Conservation (phyloP, 2,797 vertebrate species). For the Cirrhinus mrigala region DNA sequence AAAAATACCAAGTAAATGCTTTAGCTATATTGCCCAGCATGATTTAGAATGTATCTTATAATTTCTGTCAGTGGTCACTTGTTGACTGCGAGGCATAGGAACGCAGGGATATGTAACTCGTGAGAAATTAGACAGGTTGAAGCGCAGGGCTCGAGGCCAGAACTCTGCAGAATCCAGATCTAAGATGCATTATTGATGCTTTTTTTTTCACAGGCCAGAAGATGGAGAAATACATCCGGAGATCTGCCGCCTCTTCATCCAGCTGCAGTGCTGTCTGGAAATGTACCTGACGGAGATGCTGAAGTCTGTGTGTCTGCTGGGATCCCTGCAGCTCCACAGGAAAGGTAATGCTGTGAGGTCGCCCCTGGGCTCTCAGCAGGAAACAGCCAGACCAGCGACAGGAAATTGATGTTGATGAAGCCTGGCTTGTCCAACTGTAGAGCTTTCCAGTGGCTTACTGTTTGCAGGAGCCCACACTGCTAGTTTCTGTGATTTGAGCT, state of each 20-base stretch:
- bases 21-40: background rate
- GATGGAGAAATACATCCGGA: constrained; percentile 98
- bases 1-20: background rate
- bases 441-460: background rate
- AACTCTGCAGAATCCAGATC: constrained; percentile 39
- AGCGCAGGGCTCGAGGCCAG: background rate
- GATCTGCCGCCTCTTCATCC: constrained; percentile 97
- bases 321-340: constrained; percentile 95
- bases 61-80: background rate
- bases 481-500: background rate
- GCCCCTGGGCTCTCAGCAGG: background rate
- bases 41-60: background rate
- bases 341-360: constrained; percentile 82
- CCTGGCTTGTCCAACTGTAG: background rate
- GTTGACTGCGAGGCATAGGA: background rate
- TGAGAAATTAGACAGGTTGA: constrained; percentile 28
- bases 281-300: constrained; percentile 99
- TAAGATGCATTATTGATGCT: constrained; percentile 41
- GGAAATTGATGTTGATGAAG: background rate
- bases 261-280: constrained; percentile 97
- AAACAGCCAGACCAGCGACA: background rate
- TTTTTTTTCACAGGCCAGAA: constrained; percentile 85
- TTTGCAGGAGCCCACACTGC: background rate
- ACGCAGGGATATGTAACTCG: background rate
- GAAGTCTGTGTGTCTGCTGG: constrained; percentile 94